These are phyloP conservation scores for Pomatorhinus ruficollis DNA, from an alignment of 2,113 vertebrate species.

Conservation along the genomic window DNA sequence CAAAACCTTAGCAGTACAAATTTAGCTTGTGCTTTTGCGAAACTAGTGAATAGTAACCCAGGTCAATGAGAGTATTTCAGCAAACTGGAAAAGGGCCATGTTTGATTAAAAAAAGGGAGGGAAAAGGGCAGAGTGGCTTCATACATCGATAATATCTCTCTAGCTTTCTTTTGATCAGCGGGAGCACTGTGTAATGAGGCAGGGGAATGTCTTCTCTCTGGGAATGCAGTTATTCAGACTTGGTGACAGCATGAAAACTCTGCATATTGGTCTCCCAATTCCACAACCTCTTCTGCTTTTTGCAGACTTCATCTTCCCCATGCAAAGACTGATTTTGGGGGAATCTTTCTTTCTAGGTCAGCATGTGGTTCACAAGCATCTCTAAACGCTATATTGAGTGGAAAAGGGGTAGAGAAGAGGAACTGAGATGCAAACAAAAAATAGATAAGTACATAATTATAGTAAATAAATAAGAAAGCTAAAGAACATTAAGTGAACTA, in stretches of 20 bases:
- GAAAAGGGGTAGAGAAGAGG: neutral
- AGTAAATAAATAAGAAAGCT: neutral
- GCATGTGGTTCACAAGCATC: neutral
- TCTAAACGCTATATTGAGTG: neutral
- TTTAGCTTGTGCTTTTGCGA: neutral
- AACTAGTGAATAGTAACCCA: neutral
- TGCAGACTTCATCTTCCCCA: neutral
- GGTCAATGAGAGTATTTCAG: neutral
- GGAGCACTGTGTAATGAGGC: neutral
- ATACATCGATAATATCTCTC: neutral
- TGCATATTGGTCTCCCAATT: neutral
- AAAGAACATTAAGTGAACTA: neutral
- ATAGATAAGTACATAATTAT: neutral
- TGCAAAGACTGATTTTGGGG: neutral
- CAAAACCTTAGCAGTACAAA: neutral
- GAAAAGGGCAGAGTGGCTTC: neutral
- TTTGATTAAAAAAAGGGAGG: neutral
- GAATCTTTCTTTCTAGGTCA: neutral
- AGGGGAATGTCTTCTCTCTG: constrained; percentile 15
- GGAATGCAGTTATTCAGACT: constrained; percentile 17
- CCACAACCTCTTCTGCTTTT: neutral
- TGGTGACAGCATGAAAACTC: constrained; percentile 14
- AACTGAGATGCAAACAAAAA: neutral
- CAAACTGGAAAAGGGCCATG: neutral
- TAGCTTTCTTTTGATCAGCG: constrained; percentile 30